Evolutionary conservation across 2,113 vertebrate species (phyloP).

Genomic region (Rattus norvegicus): GRCr8 NC_086033.1:13078501-13079000

Average conservation of each 20-base stretch:
- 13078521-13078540: not conserved
- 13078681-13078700: not conserved
- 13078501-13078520: not conserved
- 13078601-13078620: not conserved
- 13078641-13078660: slow-evolving; percentile 1
- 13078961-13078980: slow-evolving; percentile 50
- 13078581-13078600: not conserved
- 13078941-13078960: not conserved
- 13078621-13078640: not conserved
- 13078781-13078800: not conserved
- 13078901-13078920: slow-evolving; percentile 26
- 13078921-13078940: not conserved
- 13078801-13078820: not conserved
- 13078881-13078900: slow-evolving; percentile 38
- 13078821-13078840: not conserved
- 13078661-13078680: not conserved
- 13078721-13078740: not conserved
- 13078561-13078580: not conserved
- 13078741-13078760: not conserved
- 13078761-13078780: not conserved
- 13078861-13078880: not conserved
- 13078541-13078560: not conserved
- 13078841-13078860: not conserved
- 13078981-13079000: not conserved
- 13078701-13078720: not conserved